These are phyloP conservation scores for Tribolium freemani DNA, from an alignment of 2,888 invertebrate species.

Conservation along the genomic window DNA sequence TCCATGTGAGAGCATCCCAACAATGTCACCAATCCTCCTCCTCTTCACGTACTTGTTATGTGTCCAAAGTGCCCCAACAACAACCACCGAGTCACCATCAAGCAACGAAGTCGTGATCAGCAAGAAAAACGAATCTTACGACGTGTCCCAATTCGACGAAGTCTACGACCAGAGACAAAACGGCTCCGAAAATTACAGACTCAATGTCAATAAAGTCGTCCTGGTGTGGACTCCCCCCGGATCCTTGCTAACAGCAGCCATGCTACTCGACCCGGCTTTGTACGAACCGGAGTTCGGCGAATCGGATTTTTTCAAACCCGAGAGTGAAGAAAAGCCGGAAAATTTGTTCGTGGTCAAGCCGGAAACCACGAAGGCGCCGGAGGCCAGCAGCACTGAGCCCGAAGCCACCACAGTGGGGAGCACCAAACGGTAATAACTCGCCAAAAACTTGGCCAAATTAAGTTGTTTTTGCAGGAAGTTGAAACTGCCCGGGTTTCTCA, in stretches of 20 bases:
- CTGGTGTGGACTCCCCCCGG: slow-evolving; percentile 77
- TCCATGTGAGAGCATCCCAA: slow-evolving; percentile 31
- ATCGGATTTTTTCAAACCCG: slow-evolving; percentile 17
- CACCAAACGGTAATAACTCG: slow-evolving; percentile 4
- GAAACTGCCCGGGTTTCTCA: slow-evolving; percentile 44
- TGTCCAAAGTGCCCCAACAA: slow-evolving; percentile 17
- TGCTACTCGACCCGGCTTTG: slow-evolving; percentile 65
- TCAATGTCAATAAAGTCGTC: slow-evolving; percentile 79
- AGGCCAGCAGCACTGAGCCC: too few relatives aligned
- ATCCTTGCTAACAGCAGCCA: slow-evolving; percentile 72
- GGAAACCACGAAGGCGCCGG: slow-evolving; percentile 25
- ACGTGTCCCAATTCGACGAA: slow-evolving; percentile 53
- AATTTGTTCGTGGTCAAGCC: slow-evolving; percentile 25
- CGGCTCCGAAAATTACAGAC: slow-evolving; percentile 80
- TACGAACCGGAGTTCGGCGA: slow-evolving; percentile 46
- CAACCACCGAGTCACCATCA: background rate
- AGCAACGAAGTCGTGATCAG: background rate
- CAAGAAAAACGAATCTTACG: slow-evolving; percentile 34
- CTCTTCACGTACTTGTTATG: slow-evolving; percentile 6
- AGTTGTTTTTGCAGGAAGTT: slow-evolving; percentile 43
- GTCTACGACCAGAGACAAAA: slow-evolving; percentile 82
- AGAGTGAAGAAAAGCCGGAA: slow-evolving; percentile 40
- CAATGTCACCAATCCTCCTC: slow-evolving; percentile 1
- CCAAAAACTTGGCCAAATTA: background rate
- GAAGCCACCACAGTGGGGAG: background rate